These are phyloP conservation scores for Austrofundulus limnaeus DNA, from an alignment of 2,113 vertebrate genomes.

Conservation along the genomic window DNA sequence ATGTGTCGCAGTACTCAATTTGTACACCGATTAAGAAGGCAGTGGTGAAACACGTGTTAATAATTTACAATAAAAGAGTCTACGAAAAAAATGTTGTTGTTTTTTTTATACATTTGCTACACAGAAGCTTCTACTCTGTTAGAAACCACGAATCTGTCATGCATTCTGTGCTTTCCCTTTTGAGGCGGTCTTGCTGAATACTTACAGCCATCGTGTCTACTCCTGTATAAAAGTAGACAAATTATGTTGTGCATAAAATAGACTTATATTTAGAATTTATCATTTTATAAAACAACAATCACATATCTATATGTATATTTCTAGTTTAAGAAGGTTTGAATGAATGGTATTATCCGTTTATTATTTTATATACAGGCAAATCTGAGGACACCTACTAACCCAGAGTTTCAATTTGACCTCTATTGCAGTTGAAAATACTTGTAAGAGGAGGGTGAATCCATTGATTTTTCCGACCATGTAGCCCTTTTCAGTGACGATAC, in stretches of 20 bases:
- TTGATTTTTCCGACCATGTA: conserved; percentile 60
- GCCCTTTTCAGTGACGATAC: conserved; percentile 15
- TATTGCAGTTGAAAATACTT: conserved; percentile 82
- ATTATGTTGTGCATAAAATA: fast-evolving
- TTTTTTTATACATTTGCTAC: too few relatives aligned
- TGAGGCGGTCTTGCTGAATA: conserved; percentile 23
- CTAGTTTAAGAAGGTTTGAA: fast-evolving
- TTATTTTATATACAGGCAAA: conserved; percentile 49
- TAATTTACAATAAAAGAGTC: neutral
- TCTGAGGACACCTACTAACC: conserved; percentile 23
- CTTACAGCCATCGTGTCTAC: neutral
- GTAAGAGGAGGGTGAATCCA: conserved; percentile 58
- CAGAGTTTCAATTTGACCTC: conserved; percentile 78
- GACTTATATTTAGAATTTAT: too few relatives aligned
- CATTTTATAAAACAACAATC: too few relatives aligned
- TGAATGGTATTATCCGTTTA: neutral
- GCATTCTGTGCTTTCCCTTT: conserved; percentile 42
- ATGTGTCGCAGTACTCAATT: neutral
- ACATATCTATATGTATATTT: fast-evolving
- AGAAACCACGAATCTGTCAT: conserved; percentile 10
- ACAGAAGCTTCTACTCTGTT: neutral
- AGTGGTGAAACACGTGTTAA: too few relatives aligned
- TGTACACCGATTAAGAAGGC: neutral
- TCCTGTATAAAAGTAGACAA: conserved; percentile 22
- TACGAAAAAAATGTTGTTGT: neutral